Conservation (phyloP, 2,888 invertebrate species). For the Pyrocoelia pectoralis region DNA sequence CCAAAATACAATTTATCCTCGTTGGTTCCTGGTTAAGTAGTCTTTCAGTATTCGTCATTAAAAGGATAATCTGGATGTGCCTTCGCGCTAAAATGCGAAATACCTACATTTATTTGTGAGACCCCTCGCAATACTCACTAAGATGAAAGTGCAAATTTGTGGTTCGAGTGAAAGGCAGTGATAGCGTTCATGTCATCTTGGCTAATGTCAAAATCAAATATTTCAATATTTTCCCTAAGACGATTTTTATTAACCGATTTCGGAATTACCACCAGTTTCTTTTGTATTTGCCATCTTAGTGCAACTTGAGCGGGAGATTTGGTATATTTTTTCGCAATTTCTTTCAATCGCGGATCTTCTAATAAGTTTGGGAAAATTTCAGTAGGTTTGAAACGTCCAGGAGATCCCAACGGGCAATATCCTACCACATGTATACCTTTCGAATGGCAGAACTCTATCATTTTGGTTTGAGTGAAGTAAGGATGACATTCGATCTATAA, state of each 20-base stretch:
- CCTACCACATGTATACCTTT: constrained; percentile 74
- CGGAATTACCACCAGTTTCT: constrained; percentile 59
- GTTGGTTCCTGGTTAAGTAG: no score
- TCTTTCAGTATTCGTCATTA: no score
- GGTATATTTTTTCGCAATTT: constrained; percentile 66
- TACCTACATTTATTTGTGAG: no score
- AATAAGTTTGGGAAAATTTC: background rate
- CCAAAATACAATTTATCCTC: no score
- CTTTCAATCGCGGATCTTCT: constrained; percentile 45
- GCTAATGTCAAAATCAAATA: constrained; percentile 68
- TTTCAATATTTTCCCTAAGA: constrained; percentile 67
- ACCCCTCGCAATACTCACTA: no score
- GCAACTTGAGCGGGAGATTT: constrained; percentile 74
- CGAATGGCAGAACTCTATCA: constrained; percentile 72
- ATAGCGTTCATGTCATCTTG: constrained; percentile 55
- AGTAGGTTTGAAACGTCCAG: constrained; percentile 75
- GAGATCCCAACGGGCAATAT: constrained; percentile 83
- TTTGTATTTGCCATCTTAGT: constrained; percentile 50
- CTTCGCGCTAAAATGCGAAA: no score
- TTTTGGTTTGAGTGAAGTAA: constrained; percentile 66
- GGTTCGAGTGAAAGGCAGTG: constrained; percentile 71
- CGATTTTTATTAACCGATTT: constrained; percentile 69
- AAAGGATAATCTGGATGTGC: no score
- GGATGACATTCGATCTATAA: constrained; percentile 71
- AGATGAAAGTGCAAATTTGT: no score